Evolutionary conservation across 2,888 invertebrate species (phyloP), one percentile per base, ranked within the genome.

Genomic region (Caenorhabditis afra): DNA sequence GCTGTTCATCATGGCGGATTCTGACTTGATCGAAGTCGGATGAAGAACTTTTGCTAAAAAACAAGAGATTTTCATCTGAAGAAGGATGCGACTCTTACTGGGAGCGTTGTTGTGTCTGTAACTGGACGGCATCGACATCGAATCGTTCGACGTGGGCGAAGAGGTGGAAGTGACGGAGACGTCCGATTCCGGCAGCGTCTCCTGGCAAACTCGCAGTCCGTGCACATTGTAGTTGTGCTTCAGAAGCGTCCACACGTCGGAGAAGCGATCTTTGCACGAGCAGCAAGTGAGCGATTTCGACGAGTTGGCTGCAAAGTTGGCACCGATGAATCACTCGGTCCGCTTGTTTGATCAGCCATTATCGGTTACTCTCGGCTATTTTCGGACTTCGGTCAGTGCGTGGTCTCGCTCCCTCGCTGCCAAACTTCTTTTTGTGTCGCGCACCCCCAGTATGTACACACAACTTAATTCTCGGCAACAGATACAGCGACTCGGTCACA

Each of bases 241-340:
- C 49, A 89, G 80, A 20, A 89, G 84, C 5, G 81, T 79, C 89
- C 89, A 90, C 20, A 89, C 83, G 67, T 90, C 87, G 20, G 67
- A 57, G 77, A 87, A 88, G 44, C 86, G 79, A 49, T 84, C 82
- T 71, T 88, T 87, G 81, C 90, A 90, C 39, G 84, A 65, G 66
- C 85, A 85, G 67, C 89, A 89, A 14, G 89, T 89, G 45, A 87
- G 66, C 29, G 79, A 73, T 22, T 79, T 79, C 10, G 67, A 20
- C 35, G 75, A 37, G 35, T 66, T 68, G 22, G 58, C 79, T 79
- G 68, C 10, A 67, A 77, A 53, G n/a, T 22, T 20, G 14, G 10
- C 14, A 22, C 22, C n/a, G 49, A 22, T 49, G 49, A 49, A 10
- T 49, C 49, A 49, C n/a, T 22, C 22, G 22, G 22, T 10, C 11